Conservation (phyloP, 2,797 vertebrate species). For the Chrosomus eos region DNA sequence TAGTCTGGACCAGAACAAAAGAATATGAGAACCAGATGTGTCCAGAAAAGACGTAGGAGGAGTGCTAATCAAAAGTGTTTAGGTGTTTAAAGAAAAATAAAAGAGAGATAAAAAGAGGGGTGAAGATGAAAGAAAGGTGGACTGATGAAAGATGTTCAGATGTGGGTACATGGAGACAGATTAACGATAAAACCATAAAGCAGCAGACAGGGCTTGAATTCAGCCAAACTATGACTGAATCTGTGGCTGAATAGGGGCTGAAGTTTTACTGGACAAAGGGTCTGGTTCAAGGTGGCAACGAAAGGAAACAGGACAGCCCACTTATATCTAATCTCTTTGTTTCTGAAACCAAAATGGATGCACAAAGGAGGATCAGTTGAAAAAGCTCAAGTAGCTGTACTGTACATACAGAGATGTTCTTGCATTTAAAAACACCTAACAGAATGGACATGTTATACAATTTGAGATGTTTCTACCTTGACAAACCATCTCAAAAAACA, state of each 20-base stretch:
- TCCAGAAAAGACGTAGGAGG: constrained; percentile 27
- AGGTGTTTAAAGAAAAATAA: constrained; percentile 45
- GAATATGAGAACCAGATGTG: constrained; percentile 9
- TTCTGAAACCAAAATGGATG: constrained; percentile 13
- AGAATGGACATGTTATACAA: background rate
- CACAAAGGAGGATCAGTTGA: constrained; percentile 13
- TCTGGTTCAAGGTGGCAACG: constrained; percentile 16
- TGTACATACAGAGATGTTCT: background rate
- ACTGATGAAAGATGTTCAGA: constrained; percentile 47
- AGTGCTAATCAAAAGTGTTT: constrained; percentile 27
- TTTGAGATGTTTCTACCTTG: no score
- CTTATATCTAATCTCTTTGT: constrained; percentile 20
- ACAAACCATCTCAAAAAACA: constrained; percentile 1
- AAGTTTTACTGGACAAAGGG: constrained; percentile 41
- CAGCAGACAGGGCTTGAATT: constrained; percentile 2
- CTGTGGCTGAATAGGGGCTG: constrained; percentile 18
- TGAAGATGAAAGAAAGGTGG: constrained; percentile 52
- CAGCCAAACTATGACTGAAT: constrained; percentile 26
- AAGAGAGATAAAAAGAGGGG: constrained; percentile 45
- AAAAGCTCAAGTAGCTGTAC: background rate
- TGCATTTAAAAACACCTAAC: background rate
- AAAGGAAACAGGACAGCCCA: constrained; percentile 22
- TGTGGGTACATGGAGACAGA: constrained; percentile 45
- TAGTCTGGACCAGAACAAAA: constrained; percentile 37
- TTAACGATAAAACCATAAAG: constrained; percentile 43